Percentiles rank a stretch among this genome's conserved stretches.
phyloP scores from a whole-genome alignment of 2,797 vertebrate genomes.

The Heterohyrax brucei region DNA sequence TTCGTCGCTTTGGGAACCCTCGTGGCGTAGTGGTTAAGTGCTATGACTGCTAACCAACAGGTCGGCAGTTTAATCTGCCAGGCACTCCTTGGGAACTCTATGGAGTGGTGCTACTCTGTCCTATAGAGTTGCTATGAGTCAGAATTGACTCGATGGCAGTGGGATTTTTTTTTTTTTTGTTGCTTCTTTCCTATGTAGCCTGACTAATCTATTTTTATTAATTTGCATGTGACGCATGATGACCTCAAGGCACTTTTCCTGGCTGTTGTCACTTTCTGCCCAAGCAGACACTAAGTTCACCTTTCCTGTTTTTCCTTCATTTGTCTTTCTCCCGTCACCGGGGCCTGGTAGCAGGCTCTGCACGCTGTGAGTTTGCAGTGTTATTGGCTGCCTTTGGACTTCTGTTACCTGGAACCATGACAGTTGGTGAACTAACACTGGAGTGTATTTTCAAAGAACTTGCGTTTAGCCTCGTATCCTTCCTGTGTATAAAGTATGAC shows the following conservation, averaged over 20 bases:
- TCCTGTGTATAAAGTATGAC: neutral
- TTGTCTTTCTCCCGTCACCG: neutral
- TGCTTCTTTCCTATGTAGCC: neutral
- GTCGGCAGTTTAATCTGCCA: no score
- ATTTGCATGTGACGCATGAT: neutral
- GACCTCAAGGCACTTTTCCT: neutral
- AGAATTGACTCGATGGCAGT: no score
- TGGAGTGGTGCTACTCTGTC: no score
- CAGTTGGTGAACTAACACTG: neutral
- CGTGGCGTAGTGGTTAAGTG: no score
- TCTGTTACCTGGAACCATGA: neutral
- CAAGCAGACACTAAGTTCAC: neutral
- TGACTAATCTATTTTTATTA: slow-evolving; percentile 45
- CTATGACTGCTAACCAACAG: no score
- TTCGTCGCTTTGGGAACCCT: no score
- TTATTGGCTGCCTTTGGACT: neutral
- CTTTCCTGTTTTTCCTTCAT: neutral
- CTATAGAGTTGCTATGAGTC: no score
- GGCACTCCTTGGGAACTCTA: no score
- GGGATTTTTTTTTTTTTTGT: no score
- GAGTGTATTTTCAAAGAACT: neutral
- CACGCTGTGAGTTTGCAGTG: accelerated
- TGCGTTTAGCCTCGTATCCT: neutral
- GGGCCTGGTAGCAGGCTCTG: neutral
- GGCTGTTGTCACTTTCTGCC: neutral